A percentile compares a stretch with the other conserved stretches of the same genome.
Conservation (phyloP, 2,888 invertebrate genomes). For the Heliconius cydno region DNA sequence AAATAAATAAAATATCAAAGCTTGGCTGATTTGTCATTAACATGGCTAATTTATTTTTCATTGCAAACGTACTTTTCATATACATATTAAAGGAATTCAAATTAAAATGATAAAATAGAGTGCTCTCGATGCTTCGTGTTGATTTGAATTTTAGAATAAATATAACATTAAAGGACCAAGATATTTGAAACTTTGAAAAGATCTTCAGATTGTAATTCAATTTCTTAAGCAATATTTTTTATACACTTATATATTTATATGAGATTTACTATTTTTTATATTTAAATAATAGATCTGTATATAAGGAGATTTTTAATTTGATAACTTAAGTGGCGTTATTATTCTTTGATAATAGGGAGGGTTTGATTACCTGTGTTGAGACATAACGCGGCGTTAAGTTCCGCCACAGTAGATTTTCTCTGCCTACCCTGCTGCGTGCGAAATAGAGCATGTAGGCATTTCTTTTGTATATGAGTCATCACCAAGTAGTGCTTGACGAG, state of each 20-base stretch:
- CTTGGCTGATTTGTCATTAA: neutral
- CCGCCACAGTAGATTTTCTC: too few relatives aligned
- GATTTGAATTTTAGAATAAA: conserved; percentile 10
- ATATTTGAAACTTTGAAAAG: conserved; percentile 5
- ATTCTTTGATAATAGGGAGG: too few relatives aligned
- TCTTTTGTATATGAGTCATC: neutral
- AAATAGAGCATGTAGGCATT: too few relatives aligned
- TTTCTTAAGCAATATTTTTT: conserved; percentile 14
- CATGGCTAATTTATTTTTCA: neutral
- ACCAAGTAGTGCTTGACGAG: neutral
- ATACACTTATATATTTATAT: neutral
- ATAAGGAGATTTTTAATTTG: neutral
- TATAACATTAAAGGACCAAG: conserved; percentile 5
- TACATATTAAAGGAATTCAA: conserved; percentile 10
- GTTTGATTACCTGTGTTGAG: too few relatives aligned
- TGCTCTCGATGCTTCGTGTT: conserved; percentile 5
- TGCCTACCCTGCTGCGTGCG: too few relatives aligned
- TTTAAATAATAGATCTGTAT: neutral
- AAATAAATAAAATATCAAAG: neutral
- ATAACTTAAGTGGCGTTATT: neutral
- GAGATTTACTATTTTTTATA: neutral
- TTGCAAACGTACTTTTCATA: neutral
- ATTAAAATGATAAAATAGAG: conserved; percentile 28
- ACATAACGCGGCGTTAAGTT: too few relatives aligned
- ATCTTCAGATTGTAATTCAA: conserved; percentile 19